Base-by-base conservation (phyloP, 2,797 vertebrate species). In the Valencia hispanica region DNA sequence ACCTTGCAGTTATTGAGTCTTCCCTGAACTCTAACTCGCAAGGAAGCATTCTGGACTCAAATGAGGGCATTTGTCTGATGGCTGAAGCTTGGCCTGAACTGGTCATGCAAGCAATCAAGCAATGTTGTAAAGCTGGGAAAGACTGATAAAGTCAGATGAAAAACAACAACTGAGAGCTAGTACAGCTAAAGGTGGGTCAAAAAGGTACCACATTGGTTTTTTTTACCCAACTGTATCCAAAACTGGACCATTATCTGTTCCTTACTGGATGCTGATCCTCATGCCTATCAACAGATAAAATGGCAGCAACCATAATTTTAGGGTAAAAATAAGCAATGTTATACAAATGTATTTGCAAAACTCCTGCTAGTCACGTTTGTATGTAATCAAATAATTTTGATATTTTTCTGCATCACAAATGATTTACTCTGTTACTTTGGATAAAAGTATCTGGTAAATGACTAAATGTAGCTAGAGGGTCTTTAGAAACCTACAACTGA, bases 391-490 rank as follows among this genome's bases (percentile, higher is more conserved):
- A 70, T 7, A 70, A n/a, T 57, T 2, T 55, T 0, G 15, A 72
- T 72, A 17, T n/a, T 51, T 36, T 70, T 55, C 12, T 18, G 1
- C 36, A 30, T 39, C 8, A 57, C 20, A 55, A 43, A 9, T 3
- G 5, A 39, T 55, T 43, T 27, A 25, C 48, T 27, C 7, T 65
- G 48, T 39, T 30, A 18, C 5, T 22, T 61, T 32, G 20, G 3
- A 65, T 63, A 11, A 50, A 48, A 22, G 20, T 34, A 18, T 50
- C 36, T 43, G 50, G 20, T 72, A 57, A 43, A 65, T 48, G 45
- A 48, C 51, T 57, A 43, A 72, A 68, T 68, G 65, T 68, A 68
- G 65, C 65, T n/a, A 5, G 12, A 17, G 65, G 22, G 25, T 43
- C 25, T 66, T 20, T n/a, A 66, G 6, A n/a, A 1, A 69, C 79